Evolutionary conservation across 2,113 vertebrate species (phyloP), one percentile per base, ranked within the genome.

Genomic region (Haplochromis burtoni): DNA sequence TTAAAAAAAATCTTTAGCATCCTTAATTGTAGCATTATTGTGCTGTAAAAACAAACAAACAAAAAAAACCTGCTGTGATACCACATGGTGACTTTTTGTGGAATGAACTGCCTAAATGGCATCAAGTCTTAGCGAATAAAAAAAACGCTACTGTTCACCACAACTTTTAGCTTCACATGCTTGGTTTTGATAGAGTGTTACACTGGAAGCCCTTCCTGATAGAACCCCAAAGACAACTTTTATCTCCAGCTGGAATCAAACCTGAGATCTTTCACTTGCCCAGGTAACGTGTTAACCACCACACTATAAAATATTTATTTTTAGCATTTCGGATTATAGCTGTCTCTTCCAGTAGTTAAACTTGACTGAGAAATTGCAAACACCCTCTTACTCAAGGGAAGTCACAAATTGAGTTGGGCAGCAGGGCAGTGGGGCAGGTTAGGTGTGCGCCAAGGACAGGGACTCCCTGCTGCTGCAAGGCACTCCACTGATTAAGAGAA

Each of bases 401-500:
- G 38, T 57, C 26, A 76, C 63, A 79, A 40, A 42, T n/a, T 24
- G 63, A 26, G 19, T 19, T 17, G 83, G 73, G 14, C 24, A 88
- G 68, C 24, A 47, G 80, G 57, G 66, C 79, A 85, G 49, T 10
- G 10, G 63, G 80, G 85, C 33, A 85, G 14, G 21, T 88, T 73
- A 85, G 57, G 81, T 87, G 54, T 57, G 59, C 24, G 89, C 71
- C 47, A 80, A 57, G 66, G 55, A 33, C 3, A 51, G 87, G 35
- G 86, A 88, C 86, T 88, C 87, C 82, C 92, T 82, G 81, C 85
- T 61, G 55, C 88, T 86, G 35, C 54, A 68, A 87, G 90, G 59
- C 91, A 91, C 78, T 92, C 73, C 80, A 80, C 84, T 93, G 91
- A 94, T 95, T 93, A 94, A 85, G 85, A 93, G 35, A 88, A 80